phyloP scores from a whole-genome alignment of 2,797 vertebrate genomes.

The Antennarius maculatus region DNA sequence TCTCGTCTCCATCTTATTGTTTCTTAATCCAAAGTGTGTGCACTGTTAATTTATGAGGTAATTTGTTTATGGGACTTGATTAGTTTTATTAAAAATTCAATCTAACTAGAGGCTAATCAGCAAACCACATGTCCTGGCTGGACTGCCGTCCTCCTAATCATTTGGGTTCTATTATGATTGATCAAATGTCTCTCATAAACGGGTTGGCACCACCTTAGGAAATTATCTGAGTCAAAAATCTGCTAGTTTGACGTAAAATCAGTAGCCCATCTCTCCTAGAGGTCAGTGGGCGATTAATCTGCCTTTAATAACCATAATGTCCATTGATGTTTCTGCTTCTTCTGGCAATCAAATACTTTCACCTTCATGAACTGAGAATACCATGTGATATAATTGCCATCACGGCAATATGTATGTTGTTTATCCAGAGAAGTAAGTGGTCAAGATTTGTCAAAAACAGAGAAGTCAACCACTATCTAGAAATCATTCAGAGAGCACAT shows the following conservation, averaged over 20 bases:
- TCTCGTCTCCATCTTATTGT: conserved; percentile 56
- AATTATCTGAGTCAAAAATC: conserved; percentile 44
- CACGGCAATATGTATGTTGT: not conserved
- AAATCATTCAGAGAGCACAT: too few relatives aligned
- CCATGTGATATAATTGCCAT: not conserved
- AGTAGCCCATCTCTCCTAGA: conserved; percentile 28
- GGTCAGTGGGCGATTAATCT: conserved; percentile 51
- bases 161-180: conserved; percentile 44
- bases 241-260: conserved; percentile 15
- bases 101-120: conserved; percentile 42
- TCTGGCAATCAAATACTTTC: conserved; percentile 48
- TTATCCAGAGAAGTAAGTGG: not conserved
- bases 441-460: not conserved
- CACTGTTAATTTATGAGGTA: conserved; percentile 52
- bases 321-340: conserved; percentile 17
- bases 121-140: conserved; percentile 25
- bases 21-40: conserved; percentile 59
- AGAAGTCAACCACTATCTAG: not conserved
- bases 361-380: not conserved
- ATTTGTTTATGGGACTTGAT: conserved; percentile 67
- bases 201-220: conserved; percentile 38
- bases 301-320: conserved; percentile 51
- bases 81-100: conserved; percentile 49
- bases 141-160: conserved; percentile 29
- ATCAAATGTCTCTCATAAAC: conserved; percentile 54